These are phyloP conservation scores for Helicoverpa armigera DNA, from an alignment of 1,140 invertebrate species.

Conservation along the genomic window DNA sequence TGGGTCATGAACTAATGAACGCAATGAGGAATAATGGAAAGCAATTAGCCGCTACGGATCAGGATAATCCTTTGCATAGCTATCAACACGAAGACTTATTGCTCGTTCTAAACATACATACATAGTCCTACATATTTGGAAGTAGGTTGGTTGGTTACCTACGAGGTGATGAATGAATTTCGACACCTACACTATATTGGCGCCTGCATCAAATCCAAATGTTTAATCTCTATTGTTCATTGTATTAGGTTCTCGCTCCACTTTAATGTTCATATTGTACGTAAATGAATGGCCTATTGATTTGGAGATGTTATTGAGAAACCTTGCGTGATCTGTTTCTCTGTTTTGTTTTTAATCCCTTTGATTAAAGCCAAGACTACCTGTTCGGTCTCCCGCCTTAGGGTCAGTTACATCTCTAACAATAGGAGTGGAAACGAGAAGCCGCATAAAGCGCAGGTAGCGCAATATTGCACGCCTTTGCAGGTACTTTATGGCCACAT, in stretches of 20 bases:
- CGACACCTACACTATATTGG: conserved; percentile 37
- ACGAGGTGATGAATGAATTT: conserved; percentile 46
- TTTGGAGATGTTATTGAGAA: conserved; percentile 12
- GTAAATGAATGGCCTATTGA: conserved; percentile 29
- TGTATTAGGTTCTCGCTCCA: conserved; percentile 39
- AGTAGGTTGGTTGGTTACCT: not conserved
- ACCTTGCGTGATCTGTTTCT: not conserved
- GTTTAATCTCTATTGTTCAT: conserved; percentile 51
- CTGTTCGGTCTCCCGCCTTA: conserved; percentile 58
- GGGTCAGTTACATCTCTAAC: conserved; percentile 63
- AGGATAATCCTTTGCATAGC: conserved; percentile 4
- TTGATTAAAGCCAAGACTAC: conserved; percentile 53
- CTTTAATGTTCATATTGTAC: conserved; percentile 33
- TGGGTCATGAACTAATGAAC: conserved; percentile 40
- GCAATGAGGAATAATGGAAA: conserved; percentile 12
- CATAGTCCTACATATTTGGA: not conserved
- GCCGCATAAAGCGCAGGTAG: conserved; percentile 49
- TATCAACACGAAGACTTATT: not conserved
- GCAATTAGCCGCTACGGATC: not conserved
- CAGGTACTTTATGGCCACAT: conserved; percentile 33
- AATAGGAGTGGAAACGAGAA: conserved; percentile 58
- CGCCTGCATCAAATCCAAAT: conserved; percentile 41
- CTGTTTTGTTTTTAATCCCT: conserved; percentile 21
- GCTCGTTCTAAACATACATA: not conserved
- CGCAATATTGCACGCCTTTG: conserved; percentile 49